Percentiles rank a stretch among this genome's conserved stretches.
These are phyloP conservation scores for Formica aserva DNA, from an alignment of 2,888 invertebrate genomes.

Conservation along the genomic window DNA sequence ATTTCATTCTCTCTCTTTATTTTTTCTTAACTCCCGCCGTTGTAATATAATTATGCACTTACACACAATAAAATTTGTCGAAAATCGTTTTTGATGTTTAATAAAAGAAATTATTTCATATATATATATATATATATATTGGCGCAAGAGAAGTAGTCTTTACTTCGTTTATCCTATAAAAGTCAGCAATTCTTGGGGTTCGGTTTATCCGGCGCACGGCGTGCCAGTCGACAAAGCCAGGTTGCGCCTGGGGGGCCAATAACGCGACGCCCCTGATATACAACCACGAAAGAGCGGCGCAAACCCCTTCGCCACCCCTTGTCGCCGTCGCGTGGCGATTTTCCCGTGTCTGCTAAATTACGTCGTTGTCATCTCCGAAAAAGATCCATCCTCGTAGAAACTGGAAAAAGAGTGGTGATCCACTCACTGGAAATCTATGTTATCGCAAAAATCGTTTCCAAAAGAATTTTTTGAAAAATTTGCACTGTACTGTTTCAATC, in stretches of 20 bases:
- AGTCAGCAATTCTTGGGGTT: slow-evolving; percentile 80
- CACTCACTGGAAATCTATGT: not conserved
- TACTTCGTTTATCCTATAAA: slow-evolving; percentile 81
- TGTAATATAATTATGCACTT: too few species aligned
- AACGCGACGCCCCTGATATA: slow-evolving; percentile 81
- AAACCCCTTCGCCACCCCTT: slow-evolving; percentile 49
- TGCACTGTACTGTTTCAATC: not conserved
- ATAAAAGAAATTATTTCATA: too few species aligned
- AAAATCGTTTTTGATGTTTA: too few species aligned
- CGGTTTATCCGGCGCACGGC: slow-evolving; percentile 79
- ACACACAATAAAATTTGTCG: too few species aligned
- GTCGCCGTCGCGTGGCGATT: slow-evolving; percentile 62
- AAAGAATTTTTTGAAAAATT: not conserved
- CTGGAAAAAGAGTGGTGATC: slow-evolving; percentile 7
- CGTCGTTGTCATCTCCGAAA: slow-evolving; percentile 74
- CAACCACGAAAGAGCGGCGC: slow-evolving; percentile 76
- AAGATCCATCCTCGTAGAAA: slow-evolving; percentile 56
- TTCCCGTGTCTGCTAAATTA: slow-evolving; percentile 71
- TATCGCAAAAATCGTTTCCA: not conserved
- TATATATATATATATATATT: not conserved
- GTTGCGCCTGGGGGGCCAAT: slow-evolving; percentile 84
- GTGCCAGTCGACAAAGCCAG: slow-evolving; percentile 81
- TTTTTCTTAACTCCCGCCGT: too few species aligned
- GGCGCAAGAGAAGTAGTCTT: slow-evolving; percentile 70
- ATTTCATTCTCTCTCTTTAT: too few species aligned